Evolutionary conservation across 2,888 invertebrate genomes (phyloP).

Genomic region (Temnothorax ravouxi): DNA sequence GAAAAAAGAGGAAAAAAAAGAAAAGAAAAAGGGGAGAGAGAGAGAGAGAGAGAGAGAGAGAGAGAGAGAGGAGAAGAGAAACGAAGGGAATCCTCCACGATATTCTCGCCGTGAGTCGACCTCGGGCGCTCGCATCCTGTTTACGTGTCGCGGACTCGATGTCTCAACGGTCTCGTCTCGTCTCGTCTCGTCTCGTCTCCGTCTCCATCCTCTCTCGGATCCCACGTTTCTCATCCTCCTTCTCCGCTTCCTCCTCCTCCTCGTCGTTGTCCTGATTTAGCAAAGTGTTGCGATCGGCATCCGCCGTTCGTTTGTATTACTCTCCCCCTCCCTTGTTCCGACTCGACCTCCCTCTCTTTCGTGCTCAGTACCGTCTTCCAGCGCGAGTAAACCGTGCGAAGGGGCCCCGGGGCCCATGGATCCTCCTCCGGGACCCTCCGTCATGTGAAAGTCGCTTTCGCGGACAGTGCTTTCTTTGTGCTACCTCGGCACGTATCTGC

Average conservation of each 20-base stretch:
- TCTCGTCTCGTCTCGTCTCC: constrained; percentile 47
- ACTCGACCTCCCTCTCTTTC: constrained; percentile 47
- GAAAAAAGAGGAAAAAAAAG: constrained; percentile 12
- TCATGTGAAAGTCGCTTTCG: constrained; percentile 42
- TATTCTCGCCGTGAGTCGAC: constrained; percentile 68
- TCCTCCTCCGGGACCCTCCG: constrained; percentile 11
- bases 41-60: constrained; percentile 52
- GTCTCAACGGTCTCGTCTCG: constrained; percentile 54
- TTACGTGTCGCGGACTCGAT: constrained; percentile 71
- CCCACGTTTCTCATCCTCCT: constrained; percentile 73
- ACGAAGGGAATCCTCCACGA: constrained; percentile 74
- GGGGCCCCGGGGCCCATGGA: constrained; percentile 14
- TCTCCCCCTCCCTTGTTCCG: constrained; percentile 29
- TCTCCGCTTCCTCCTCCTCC: constrained; percentile 66
- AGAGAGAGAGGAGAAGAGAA: constrained; percentile 42
- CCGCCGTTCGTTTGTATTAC: constrained; percentile 65
- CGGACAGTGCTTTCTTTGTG: constrained; percentile 30
- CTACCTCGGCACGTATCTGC: not conserved
- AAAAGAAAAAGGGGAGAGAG: not conserved
- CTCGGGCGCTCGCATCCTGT: constrained; percentile 76
- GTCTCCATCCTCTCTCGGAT: constrained; percentile 62
- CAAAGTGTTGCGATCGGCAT: constrained; percentile 74
- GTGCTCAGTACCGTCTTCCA: constrained; percentile 38
- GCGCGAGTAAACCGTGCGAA: constrained; percentile 6
- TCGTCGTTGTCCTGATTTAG: constrained; percentile 75